phyloP scores from a whole-genome alignment of 2,888 invertebrate genomes.

The Drosophila phalerata region DNA sequence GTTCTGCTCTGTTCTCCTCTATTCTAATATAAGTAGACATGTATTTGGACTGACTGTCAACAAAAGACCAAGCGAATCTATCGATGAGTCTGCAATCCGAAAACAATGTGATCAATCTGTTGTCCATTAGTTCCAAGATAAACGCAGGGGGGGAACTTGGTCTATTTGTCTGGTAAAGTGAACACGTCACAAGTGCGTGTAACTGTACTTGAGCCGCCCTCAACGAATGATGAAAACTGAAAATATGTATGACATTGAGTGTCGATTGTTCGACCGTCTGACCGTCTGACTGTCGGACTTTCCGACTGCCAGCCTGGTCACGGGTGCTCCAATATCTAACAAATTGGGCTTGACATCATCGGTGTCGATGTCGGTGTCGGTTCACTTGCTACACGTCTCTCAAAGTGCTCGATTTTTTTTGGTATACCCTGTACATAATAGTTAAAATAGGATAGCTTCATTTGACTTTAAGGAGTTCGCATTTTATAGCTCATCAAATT shows the following conservation, averaged over 20 bases:
- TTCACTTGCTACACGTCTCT: constrained; percentile 43
- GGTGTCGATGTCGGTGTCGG: constrained; percentile 22
- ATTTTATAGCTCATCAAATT: too few relatives aligned
- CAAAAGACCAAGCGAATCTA: constrained; percentile 54
- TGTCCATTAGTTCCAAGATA: neutral
- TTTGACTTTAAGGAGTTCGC: too few relatives aligned
- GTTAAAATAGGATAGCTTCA: neutral
- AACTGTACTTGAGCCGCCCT: constrained; percentile 48
- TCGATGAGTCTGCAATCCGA: constrained; percentile 51
- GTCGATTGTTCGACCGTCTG: neutral
- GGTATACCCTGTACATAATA: constrained; percentile 29
- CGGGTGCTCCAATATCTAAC: constrained; percentile 46
- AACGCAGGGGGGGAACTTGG: neutral
- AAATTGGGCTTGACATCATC: constrained; percentile 67
- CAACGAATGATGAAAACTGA: constrained; percentile 14
- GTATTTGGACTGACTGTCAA: constrained; percentile 35
- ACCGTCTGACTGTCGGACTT: neutral
- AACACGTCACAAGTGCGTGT: constrained; percentile 62
- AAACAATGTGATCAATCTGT: constrained; percentile 69
- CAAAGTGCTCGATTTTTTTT: constrained; percentile 25
- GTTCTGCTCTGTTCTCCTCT: too few relatives aligned
- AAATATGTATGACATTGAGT: constrained; percentile 46
- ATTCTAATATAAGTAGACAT: neutral
- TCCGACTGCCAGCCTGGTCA: constrained; percentile 35
- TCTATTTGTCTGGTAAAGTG: constrained; percentile 29